These are phyloP conservation scores for Andrena flavipes DNA, from an alignment of 2,888 invertebrate species.

Conservation along the genomic window DNA sequence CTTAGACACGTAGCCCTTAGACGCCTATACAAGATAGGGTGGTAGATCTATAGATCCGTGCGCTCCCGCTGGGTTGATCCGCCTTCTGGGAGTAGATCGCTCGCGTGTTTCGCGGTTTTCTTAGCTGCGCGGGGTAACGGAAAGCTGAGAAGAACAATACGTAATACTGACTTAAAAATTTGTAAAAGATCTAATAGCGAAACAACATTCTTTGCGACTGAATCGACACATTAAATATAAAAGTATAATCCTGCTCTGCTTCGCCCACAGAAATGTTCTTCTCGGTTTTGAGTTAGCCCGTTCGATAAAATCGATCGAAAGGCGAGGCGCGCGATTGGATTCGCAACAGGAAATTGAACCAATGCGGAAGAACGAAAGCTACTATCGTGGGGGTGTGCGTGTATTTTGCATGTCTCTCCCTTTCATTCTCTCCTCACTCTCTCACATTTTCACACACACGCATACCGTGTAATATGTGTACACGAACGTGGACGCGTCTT, in stretches of 20 bases:
- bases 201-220: too few species aligned
- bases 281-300: not conserved
- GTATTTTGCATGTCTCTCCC: conserved; percentile 20
- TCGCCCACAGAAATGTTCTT: not conserved
- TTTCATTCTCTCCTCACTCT: conserved; percentile 16
- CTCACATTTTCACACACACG: not conserved
- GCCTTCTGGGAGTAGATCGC: not conserved
- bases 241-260: too few species aligned
- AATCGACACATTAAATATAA: too few species aligned
- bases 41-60: conserved; percentile 38
- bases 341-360: conserved; percentile 41
- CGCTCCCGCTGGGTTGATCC: conserved; percentile 7
- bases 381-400: conserved; percentile 29
- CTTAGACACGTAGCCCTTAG: conserved; percentile 71
- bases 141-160: not conserved
- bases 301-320: conserved; percentile 5
- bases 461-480: conserved; percentile 16
- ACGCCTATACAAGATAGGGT: conserved; percentile 63
- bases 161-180: not conserved
- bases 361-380: conserved; percentile 54
- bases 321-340: conserved; percentile 40
- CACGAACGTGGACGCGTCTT: conserved; percentile 26
- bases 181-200: too few species aligned
- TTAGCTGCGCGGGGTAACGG: not conserved
- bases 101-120: too few species aligned